Evolutionary conservation across 2,888 invertebrate species (phyloP).

Genomic region (Tridacna crocea): DNA sequence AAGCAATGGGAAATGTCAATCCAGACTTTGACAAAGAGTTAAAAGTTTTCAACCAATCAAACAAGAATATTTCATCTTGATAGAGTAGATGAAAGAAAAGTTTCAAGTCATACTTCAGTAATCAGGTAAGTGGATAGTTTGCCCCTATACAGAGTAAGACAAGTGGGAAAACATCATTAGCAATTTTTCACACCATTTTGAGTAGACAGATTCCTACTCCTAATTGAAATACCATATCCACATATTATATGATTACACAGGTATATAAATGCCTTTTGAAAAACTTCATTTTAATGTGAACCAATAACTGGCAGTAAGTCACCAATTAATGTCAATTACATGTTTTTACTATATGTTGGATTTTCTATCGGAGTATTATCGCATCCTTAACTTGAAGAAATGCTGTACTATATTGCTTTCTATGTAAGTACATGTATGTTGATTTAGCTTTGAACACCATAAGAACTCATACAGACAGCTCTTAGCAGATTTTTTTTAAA

Average conservation of each 20-base stretch:
- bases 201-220: constrained; percentile 17
- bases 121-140: not conserved
- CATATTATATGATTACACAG: not conserved
- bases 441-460: not conserved
- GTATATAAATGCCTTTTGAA: not conserved
- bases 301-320: too few relatives aligned
- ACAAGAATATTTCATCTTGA: not conserved
- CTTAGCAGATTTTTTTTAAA: too few relatives aligned
- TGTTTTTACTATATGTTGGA: too few relatives aligned
- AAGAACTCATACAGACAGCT: too few relatives aligned
- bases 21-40: too few relatives aligned
- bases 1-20: too few relatives aligned
- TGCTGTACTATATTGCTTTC: constrained; percentile 6
- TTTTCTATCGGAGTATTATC: not conserved
- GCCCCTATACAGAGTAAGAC: not conserved
- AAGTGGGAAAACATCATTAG: not conserved
- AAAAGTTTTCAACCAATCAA: too few relatives aligned
- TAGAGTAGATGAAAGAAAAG: constrained; percentile 5
- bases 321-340: too few relatives aligned
- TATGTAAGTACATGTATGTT: constrained; percentile 5
- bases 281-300: too few relatives aligned
- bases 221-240: not conserved
- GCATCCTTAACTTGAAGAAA: not conserved
- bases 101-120: not conserved
- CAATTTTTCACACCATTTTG: constrained; percentile 1